Percentiles rank a stretch among this genome's conserved stretches.
Conservation (phyloP, 2,113 vertebrate genomes). For the Aegithalos caudatus region DNA sequence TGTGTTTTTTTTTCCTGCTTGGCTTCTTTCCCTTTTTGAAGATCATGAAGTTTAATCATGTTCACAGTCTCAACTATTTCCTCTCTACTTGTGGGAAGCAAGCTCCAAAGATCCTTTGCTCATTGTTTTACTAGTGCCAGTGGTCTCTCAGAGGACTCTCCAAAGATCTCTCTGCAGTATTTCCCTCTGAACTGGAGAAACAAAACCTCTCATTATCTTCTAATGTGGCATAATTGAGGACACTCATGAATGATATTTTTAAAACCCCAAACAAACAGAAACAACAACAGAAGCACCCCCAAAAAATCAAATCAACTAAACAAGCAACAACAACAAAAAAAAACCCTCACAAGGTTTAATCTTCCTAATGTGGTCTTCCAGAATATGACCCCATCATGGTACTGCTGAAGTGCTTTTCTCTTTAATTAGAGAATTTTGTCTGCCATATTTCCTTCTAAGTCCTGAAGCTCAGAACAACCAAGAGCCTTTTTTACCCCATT, state of each 20-base stretch:
- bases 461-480: neutral
- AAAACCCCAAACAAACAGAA: neutral
- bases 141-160: neutral
- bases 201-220: neutral
- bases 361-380: neutral
- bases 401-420: neutral
- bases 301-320: neutral
- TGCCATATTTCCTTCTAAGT: neutral
- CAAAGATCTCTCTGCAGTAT: neutral
- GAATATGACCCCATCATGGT: neutral
- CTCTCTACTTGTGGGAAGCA: neutral
- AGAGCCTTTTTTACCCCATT: too few relatives aligned
- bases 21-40: neutral
- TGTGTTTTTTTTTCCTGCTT: neutral
- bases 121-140: neutral
- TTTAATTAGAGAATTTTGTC: neutral
- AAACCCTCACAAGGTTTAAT: fast-evolving
- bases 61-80: neutral
- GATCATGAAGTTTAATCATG: neutral
- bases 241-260: neutral
- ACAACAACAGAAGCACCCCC: neutral
- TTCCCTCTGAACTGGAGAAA: neutral
- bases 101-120: neutral
- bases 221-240: neutral
- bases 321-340: neutral